Percentiles rank a stretch among this genome's conserved stretches.
Evolutionary conservation across 2,797 vertebrate species (phyloP).

Genomic region (Bufotes viridis): DNA sequence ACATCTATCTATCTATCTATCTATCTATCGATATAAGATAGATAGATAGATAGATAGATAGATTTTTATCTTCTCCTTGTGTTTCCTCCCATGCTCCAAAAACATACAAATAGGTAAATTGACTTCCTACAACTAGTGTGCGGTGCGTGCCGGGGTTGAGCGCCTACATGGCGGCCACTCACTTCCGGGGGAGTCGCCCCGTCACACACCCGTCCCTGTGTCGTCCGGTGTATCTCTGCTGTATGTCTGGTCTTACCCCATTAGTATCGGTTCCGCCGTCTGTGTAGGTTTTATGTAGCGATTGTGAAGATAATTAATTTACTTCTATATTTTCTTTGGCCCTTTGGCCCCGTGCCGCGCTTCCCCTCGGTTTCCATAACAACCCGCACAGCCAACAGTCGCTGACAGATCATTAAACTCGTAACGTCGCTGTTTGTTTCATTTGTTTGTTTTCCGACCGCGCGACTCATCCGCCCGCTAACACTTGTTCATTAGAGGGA

Average conservation of each 20-base stretch:
- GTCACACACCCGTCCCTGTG: background rate
- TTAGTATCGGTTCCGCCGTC: background rate
- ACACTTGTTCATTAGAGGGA: slow-evolving; percentile 5
- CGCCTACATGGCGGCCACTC: no score
- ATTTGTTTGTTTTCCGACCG: background rate
- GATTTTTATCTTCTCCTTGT: no score
- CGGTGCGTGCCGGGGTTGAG: no score
- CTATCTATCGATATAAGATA: no score
- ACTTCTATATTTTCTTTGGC: background rate
- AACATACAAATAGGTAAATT: no score
- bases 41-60: no score
- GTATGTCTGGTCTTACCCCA: no score
- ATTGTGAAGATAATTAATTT: background rate
- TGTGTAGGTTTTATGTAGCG: background rate
- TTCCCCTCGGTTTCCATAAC: slow-evolving; percentile 23
- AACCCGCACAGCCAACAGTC: background rate
- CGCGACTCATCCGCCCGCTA: background rate
- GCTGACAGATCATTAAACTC: slow-evolving; percentile 33
- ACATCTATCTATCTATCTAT: no score
- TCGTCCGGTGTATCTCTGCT: background rate
- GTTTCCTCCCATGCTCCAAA: no score
- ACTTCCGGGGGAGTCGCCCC: no score
- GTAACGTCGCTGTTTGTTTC: background rate
- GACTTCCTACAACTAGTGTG: no score
- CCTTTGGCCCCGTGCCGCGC: background rate